Evolutionary conservation across 2,888 invertebrate species (phyloP), one percentile per base, ranked within the genome.

Genomic region (Patella ulyssiponensis): DNA sequence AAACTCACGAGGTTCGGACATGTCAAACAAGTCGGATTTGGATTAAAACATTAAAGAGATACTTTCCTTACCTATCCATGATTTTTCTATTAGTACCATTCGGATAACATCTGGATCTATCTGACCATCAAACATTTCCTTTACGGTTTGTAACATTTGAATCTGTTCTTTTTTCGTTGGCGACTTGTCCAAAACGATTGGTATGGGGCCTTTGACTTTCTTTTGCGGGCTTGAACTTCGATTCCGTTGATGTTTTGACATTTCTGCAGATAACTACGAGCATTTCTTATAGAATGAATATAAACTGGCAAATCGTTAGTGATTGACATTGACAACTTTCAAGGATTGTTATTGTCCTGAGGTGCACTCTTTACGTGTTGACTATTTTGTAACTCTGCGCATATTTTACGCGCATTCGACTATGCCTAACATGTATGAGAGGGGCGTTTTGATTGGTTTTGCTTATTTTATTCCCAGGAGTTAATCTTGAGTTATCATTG

Each of bases 71-170:
- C 90, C 89, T 84, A 88, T 86, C 84, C 85, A 89, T 27, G 86
- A 83, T 74, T 85, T 86, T 75, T 89, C 88, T 20, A 84, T 79
- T 53, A 90, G 81, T 27, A 90, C 83, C 80, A 89, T 83, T 51
- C 84, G 77, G 17, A 90, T 86, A 53, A 90, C 88, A 71, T 89
- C 89, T 51, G 83, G 80, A 51, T 90, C 90, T 27, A 90, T 72
- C 77, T 83, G 81, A 17, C 83, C 85, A 15, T 81, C 76, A 82
- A 90, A 90, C 84, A 90, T 89, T 64, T 90, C 89, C 77, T 87
- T 85, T 20, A 90, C 79, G 52, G 82, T 76, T 72, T 83, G 81
- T 44, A 88, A 81, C 1, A 80, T 77, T 17, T 79, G 72, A 15
- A 71, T 75, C 58, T 56, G 72, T 27, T 71, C 69, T 33, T 75